Conservation (phyloP, 2,888 invertebrate species). For the Drosophila anomalata region DNA sequence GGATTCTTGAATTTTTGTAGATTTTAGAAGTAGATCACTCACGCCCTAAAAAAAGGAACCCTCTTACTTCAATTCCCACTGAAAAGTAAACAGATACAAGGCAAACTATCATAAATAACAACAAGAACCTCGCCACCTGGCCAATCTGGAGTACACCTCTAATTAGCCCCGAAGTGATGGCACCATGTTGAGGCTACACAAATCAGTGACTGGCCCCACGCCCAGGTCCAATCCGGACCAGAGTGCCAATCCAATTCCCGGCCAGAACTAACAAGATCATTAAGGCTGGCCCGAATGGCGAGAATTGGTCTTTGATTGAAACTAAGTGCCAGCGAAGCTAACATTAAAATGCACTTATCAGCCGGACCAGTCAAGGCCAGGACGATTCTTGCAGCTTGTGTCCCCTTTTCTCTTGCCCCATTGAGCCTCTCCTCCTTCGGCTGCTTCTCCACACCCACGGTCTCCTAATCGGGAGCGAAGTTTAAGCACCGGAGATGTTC, state of each 20-base stretch:
- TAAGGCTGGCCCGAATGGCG: conserved; percentile 54
- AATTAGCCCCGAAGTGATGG: conserved; percentile 47
- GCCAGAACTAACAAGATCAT: conserved; percentile 65
- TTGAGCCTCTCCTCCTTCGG: conserved; percentile 26
- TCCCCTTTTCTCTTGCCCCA: conserved; percentile 7
- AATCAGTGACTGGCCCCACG: conserved; percentile 42
- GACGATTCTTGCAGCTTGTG: conserved; percentile 25
- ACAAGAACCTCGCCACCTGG: conserved; percentile 32
- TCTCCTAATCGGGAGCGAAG: conserved; percentile 63
- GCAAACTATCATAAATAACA: conserved; percentile 16
- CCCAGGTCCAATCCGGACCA: conserved; percentile 26
- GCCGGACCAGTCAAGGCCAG: conserved; percentile 45
- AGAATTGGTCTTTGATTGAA: conserved; percentile 66
- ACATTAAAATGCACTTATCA: conserved; percentile 79
- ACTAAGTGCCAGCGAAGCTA: conserved; percentile 41
- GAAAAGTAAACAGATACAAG: conserved; percentile 1
- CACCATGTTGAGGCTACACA: conserved; percentile 50
- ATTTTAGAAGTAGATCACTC: too few relatives aligned
- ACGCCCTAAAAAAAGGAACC: too few relatives aligned
- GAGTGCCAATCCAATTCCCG: conserved; percentile 5
- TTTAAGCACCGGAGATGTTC: conserved; percentile 40
- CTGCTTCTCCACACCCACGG: conserved; percentile 10
- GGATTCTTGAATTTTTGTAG: too few relatives aligned
- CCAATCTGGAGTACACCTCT: conserved; percentile 29
- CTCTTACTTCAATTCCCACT: neutral